Conservation (phyloP, 2,888 invertebrate genomes). For the Lamellibrachia satsuma region DNA sequence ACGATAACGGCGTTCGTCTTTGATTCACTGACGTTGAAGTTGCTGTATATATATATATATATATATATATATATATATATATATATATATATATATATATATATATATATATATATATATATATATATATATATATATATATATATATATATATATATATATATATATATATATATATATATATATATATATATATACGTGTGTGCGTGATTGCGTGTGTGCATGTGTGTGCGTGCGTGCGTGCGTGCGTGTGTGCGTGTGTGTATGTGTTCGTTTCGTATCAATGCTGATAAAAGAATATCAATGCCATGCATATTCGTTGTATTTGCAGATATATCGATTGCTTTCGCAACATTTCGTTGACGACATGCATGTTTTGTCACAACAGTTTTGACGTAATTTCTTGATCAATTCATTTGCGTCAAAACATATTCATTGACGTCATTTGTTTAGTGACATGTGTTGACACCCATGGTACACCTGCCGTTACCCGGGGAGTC, state of each 20-base stretch:
- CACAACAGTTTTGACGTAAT: neutral
- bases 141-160: too few relatives aligned
- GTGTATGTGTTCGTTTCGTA: neutral
- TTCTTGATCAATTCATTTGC: neutral
- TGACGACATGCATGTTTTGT: neutral
- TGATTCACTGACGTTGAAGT: neutral
- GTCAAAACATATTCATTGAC: neutral
- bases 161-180: too few relatives aligned
- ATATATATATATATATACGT: too few relatives aligned
- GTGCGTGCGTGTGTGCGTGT: neutral
- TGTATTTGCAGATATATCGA: neutral
- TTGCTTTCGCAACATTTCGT: neutral
- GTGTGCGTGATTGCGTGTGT: too few relatives aligned
- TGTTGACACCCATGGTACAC: neutral
- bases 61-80: neutral
- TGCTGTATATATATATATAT: neutral
- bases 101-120: too few relatives aligned
- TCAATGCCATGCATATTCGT: neutral
- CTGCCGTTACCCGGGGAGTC: neutral
- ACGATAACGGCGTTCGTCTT: neutral
- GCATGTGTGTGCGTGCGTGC: too few relatives aligned
- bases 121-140: neutral
- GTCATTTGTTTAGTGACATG: neutral
- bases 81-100: too few relatives aligned
- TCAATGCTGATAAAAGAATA: neutral